These are phyloP conservation scores for Drosophila pandora DNA, from an alignment of 1,140 invertebrate genomes.

Conservation along the genomic window DNA sequence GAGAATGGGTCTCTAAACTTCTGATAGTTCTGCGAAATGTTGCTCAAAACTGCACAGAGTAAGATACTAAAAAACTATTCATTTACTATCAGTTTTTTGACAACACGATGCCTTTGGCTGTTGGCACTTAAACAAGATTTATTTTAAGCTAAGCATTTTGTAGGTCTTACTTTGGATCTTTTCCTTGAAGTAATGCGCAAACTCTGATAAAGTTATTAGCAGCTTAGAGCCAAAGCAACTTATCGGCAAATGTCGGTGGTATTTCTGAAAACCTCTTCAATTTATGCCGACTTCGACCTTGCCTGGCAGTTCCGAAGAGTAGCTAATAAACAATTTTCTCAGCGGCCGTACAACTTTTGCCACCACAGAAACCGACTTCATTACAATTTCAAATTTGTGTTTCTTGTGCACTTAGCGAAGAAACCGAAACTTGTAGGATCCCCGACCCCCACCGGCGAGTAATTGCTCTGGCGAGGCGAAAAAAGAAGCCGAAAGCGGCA, in stretches of 20 bases:
- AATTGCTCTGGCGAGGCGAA: constrained; percentile 46
- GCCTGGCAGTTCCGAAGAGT: neutral
- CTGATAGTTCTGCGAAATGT: neutral
- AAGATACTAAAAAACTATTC: too few species aligned
- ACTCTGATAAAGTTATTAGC: neutral
- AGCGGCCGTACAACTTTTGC: constrained; percentile 44
- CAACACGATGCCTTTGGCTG: too few species aligned
- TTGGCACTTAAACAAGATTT: too few species aligned
- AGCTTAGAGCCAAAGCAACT: neutral
- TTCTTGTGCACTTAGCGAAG: constrained; percentile 49
- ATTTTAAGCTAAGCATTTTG: too few species aligned
- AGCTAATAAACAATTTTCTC: constrained; percentile 66
- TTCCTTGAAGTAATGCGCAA: neutral
- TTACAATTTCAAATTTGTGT: constrained; percentile 68
- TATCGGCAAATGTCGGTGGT: neutral
- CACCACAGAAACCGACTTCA: constrained; percentile 56
- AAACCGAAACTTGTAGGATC: constrained; percentile 40
- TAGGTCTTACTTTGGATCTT: too few species aligned
- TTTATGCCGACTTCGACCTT: constrained; percentile 20
- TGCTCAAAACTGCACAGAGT: too few species aligned
- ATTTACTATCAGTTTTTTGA: too few species aligned
- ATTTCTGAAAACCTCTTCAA: constrained; percentile 24
- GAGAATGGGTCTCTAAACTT: too few species aligned
- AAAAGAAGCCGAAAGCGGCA: constrained; percentile 41
- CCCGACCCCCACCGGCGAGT: constrained; percentile 33